Base-by-base conservation (phyloP, 2,113 vertebrate genomes). In the Aspiorhynchus laticeps region DNA sequence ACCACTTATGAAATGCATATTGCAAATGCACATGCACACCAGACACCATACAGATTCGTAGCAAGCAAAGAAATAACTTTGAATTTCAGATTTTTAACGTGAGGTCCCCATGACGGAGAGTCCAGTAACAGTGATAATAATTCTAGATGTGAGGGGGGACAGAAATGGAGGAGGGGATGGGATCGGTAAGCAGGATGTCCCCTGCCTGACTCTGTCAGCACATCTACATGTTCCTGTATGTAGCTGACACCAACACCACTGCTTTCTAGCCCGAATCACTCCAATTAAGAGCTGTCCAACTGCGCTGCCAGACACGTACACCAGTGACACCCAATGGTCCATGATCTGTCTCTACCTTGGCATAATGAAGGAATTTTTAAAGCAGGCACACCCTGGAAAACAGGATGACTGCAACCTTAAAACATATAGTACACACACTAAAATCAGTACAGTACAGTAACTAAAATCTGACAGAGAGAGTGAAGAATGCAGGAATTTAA, bases 261-360 rank as follows among this genome's bases (percentile, higher is more conserved):
- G 94, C 96, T 94, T 95, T 92, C 96, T 94, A 96, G 95, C 96
- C 95, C 95, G 93, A 96, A 96, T 94, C 94, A 95, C 95, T 89
- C 97, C 97, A 98, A 98, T 98, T 98, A 98, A 96, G 95, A 95
- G 95, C 28, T 11, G 26, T 71, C 80, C 63, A 69, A 71, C 63
- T 83, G 80, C 65, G 43, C 80, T 83, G 65, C 80, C 80, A 83
- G 80, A 46, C 80, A 48, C 12, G 24, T 38, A 61, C 53, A 41
- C 51, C 94, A 95, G 96, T 98, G 98, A 98, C 97, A 99, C 95
- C 95, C 95, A 96, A 94, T 95, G 96, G 96, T 95, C 96, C 94
- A 95, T 96, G 96, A 96, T 97, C 97, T 97, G 97, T 98, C 97
- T 98, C 94, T 93, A 88, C 93, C 93, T 93, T 97, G 96, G 97